phyloP scores from a whole-genome alignment of 2,113 vertebrate species.

The Aplodontia rufa region DNA sequence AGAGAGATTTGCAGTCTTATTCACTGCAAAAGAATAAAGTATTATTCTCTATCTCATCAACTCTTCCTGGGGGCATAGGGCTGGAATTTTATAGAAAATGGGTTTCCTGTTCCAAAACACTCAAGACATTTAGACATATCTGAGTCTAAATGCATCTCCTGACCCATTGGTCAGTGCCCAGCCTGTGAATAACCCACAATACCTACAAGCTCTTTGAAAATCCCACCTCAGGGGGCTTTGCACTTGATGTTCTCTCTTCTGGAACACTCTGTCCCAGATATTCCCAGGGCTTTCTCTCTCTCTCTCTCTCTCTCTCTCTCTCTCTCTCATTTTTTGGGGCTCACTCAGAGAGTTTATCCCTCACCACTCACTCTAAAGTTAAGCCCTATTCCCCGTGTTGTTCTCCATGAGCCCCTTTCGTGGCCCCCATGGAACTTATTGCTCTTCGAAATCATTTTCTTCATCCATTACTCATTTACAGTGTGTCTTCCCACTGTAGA shows the following conservation, averaged over 20 bases:
- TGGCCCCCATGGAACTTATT: background rate
- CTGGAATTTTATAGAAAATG: slow-evolving; percentile 56
- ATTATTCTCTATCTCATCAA: slow-evolving; percentile 57
- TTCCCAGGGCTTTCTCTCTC: slow-evolving; percentile 67
- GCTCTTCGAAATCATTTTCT: slow-evolving; percentile 50
- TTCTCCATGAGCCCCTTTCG: background rate
- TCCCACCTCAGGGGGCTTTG: slow-evolving; percentile 78
- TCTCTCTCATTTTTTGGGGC: slow-evolving; percentile 68
- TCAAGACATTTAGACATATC: slow-evolving; percentile 40
- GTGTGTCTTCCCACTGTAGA: background rate
- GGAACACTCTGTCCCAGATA: slow-evolving; percentile 79
- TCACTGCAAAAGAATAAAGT: too few relatives aligned
- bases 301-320: slow-evolving; percentile 63
- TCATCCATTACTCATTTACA: slow-evolving; percentile 17
- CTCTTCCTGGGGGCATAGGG: slow-evolving; percentile 14
- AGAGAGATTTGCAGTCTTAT: background rate
- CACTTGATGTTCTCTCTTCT: slow-evolving; percentile 74
- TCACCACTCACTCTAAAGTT: slow-evolving; percentile 39
- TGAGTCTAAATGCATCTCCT: slow-evolving; percentile 66
- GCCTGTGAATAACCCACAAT: slow-evolving; percentile 64
- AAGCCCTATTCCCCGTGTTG: background rate
- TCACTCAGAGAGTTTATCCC: slow-evolving; percentile 54
- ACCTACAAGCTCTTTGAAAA: slow-evolving; percentile 75
- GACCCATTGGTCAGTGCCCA: slow-evolving; percentile 39
- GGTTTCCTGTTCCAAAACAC: slow-evolving; percentile 55